Percentiles rank a stretch among this genome's conserved stretches.
Evolutionary conservation across 1,140 invertebrate species (phyloP).

Genomic region (Dufourea novaeangliae): DNA sequence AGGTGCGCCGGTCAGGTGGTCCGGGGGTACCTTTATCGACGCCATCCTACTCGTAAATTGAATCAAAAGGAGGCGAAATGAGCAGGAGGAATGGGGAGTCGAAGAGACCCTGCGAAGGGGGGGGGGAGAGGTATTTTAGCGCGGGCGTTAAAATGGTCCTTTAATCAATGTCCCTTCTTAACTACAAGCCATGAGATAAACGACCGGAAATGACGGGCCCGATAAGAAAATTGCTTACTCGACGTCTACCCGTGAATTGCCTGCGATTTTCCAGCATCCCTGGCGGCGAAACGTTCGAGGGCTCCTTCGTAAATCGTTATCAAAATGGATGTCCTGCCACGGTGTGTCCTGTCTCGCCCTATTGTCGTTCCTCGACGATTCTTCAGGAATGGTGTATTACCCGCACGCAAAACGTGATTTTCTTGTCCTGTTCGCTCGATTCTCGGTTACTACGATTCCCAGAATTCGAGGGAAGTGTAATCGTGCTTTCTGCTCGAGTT

Average conservation of each 20-base stretch:
- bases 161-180: conserved; percentile 79
- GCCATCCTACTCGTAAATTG: conserved; percentile 78
- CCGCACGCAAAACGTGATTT: conserved; percentile 37
- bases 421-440: not conserved
- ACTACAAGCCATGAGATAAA: conserved; percentile 78
- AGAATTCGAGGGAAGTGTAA: not conserved
- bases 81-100: conserved; percentile 34
- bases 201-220: conserved; percentile 79
- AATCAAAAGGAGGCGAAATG: conserved; percentile 76
- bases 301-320: conserved; percentile 59
- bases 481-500: not conserved
- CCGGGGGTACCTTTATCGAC: conserved; percentile 73
- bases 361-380: conserved; percentile 15
- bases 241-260: conserved; percentile 66
- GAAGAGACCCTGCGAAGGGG: conserved; percentile 16
- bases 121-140: conserved; percentile 67
- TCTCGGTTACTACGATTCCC: not conserved
- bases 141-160: conserved; percentile 75
- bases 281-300: conserved; percentile 42
- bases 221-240: conserved; percentile 80
- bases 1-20: conserved; percentile 46
- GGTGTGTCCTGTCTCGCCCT: conserved; percentile 32
- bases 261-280: conserved; percentile 66
- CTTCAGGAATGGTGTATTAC: too few species aligned
- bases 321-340: conserved; percentile 61